phyloP scores from a whole-genome alignment of 2,888 invertebrate species.

The Zhuqinia jingwanae region DNA sequence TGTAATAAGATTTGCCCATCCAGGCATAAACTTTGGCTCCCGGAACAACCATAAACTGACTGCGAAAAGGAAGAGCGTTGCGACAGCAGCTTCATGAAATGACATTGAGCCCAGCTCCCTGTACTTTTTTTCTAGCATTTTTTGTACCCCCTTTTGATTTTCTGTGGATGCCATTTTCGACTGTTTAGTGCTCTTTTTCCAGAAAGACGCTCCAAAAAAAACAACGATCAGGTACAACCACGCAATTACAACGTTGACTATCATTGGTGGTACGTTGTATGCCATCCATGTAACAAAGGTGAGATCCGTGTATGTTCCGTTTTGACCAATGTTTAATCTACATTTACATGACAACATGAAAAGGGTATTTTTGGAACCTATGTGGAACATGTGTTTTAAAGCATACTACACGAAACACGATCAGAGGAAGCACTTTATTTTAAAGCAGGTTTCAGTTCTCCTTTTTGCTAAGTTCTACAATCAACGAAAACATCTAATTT shows the following conservation, averaged over 20 bases:
- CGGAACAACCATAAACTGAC: slow-evolving; percentile 94
- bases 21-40: slow-evolving; percentile 91
- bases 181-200: slow-evolving; percentile 63
- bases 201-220: slow-evolving; percentile 74
- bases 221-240: slow-evolving; percentile 77
- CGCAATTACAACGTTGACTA: slow-evolving; percentile 71
- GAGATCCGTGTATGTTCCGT: slow-evolving; percentile 77
- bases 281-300: slow-evolving; percentile 78
- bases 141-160: slow-evolving; percentile 80
- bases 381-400: too few relatives aligned
- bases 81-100: slow-evolving; percentile 89
- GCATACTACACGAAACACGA: too few relatives aligned
- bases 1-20: slow-evolving; percentile 90
- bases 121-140: slow-evolving; percentile 82
- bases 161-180: slow-evolving; percentile 47
- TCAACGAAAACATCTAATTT: too few relatives aligned
- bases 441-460: too few relatives aligned
- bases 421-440: too few relatives aligned
- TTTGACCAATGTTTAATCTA: slow-evolving; percentile 73
- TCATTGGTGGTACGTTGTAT: slow-evolving; percentile 78
- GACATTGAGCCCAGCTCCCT: slow-evolving; percentile 86
- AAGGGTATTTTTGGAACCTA: too few relatives aligned
- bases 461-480: too few relatives aligned
- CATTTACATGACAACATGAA: too few relatives aligned
- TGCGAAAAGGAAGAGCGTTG: slow-evolving; percentile 88